Conservation (phyloP, 2,113 vertebrate species). For the Trogon surrucura region DNA sequence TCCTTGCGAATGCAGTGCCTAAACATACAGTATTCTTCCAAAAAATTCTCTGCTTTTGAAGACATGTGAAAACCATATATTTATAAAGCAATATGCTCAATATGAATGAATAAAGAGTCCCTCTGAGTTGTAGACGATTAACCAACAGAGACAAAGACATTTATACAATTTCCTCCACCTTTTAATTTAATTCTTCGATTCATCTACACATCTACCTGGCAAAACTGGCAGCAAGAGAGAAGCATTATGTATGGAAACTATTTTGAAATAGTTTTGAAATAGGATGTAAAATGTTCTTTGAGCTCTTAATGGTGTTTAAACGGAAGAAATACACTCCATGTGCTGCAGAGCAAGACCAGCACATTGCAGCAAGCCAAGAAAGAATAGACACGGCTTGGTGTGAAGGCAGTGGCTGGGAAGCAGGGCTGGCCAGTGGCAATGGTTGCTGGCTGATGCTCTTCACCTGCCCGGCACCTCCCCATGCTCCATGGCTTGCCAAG, state of each 20-base stretch:
- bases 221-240: not conserved
- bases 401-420: not conserved
- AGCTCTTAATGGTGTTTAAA: not conserved
- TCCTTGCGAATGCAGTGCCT: not conserved
- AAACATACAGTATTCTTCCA: not conserved
- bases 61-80: not conserved
- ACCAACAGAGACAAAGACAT: not conserved
- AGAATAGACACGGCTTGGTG: not conserved
- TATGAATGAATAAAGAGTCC: not conserved
- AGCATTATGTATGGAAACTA: not conserved
- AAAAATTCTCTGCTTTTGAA: not conserved
- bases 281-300: not conserved
- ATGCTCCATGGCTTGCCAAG: accelerated
- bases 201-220: not conserved
- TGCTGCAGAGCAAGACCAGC: not conserved
- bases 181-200: not conserved
- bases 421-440: accelerated
- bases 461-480: not conserved
- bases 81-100: not conserved
- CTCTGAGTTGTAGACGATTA: not conserved
- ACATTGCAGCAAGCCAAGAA: not conserved
- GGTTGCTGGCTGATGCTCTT: not conserved
- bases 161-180: not conserved
- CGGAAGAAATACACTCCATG: not conserved
- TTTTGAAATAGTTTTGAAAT: not conserved